Evolutionary conservation across 2,797 vertebrate genomes (phyloP).

Genomic region (Hippoglossus hippoglossus): DNA sequence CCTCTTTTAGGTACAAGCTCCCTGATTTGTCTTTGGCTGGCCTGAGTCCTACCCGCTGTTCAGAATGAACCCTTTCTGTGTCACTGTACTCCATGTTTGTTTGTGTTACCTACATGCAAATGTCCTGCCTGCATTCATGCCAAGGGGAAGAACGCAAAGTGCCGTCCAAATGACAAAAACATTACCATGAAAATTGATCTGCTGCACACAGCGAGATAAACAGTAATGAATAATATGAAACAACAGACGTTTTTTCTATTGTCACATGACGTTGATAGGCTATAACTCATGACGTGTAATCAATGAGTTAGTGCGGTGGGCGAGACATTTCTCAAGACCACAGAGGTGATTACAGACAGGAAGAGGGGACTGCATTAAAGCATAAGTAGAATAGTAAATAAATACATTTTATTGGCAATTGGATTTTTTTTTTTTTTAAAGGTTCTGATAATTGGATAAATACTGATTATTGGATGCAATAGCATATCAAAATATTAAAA

Average conservation of each 20-base stretch:
- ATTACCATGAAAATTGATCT: background rate
- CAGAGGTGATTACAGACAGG: no score
- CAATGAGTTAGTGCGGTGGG: background rate
- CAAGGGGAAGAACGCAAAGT: background rate
- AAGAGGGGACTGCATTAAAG: no score
- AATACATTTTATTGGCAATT: no score
- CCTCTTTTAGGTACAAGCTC: no score
- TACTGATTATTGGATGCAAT: no score
- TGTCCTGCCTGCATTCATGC: background rate
- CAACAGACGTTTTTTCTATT: background rate
- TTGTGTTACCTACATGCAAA: background rate
- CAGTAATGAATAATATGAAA: background rate
- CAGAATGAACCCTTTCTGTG: background rate
- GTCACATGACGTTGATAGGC: background rate
- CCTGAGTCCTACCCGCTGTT: no score
- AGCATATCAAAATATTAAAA: no score
- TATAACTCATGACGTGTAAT: no score
- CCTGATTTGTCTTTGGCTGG: no score
- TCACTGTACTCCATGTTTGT: background rate
- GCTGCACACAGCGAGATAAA: background rate
- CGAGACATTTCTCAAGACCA: background rate
- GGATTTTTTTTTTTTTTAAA: no score
- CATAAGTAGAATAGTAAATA: no score
- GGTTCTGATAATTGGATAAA: no score
- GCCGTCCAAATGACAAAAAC: background rate